Conservation (phyloP, 2,113 vertebrate genomes). For the Euleptes europaea region DNA sequence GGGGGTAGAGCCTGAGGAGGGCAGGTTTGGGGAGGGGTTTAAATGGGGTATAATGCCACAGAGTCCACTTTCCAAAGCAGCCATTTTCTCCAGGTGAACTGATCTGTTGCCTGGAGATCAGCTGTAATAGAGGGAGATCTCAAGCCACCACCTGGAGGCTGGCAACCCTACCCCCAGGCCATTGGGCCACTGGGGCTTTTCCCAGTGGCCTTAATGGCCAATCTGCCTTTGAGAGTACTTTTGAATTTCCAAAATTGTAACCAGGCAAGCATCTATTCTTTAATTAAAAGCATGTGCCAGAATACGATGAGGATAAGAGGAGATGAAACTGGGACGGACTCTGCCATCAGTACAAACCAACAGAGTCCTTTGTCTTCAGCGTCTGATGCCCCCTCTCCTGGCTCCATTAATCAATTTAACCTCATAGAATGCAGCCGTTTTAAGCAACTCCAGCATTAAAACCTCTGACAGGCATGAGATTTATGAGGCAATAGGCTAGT, state of each 20-base stretch:
- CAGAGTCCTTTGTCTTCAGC: background rate
- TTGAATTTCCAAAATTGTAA: slow-evolving; percentile 21
- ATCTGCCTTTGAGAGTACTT: background rate
- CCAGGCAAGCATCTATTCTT: slow-evolving; percentile 33
- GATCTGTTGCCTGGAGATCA: too few species aligned
- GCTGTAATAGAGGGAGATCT: too few species aligned
- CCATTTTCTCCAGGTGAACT: too few species aligned
- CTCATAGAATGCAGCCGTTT: slow-evolving; percentile 34
- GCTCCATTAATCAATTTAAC: slow-evolving; percentile 63
- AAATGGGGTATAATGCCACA: too few species aligned
- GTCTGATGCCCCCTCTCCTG: slow-evolving; percentile 17
- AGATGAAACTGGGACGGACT: slow-evolving; percentile 9
- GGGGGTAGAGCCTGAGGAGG: too few species aligned
- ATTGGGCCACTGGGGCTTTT: too few species aligned
- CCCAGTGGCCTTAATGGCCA: background rate
- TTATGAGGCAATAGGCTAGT: slow-evolving; percentile 52
- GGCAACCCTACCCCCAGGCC: too few species aligned
- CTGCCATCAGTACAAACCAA: background rate
- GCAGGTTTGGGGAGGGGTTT: too few species aligned
- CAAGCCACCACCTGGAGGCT: too few species aligned
- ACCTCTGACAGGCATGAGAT: slow-evolving; percentile 56
- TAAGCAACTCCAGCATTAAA: slow-evolving; percentile 52
- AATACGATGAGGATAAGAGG: slow-evolving; percentile 38
- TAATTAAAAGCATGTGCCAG: slow-evolving; percentile 41
- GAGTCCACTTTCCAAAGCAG: too few species aligned